Evolutionary conservation across 2,113 vertebrate genomes (phyloP).

Genomic region (Osmerus eperlanus): DNA sequence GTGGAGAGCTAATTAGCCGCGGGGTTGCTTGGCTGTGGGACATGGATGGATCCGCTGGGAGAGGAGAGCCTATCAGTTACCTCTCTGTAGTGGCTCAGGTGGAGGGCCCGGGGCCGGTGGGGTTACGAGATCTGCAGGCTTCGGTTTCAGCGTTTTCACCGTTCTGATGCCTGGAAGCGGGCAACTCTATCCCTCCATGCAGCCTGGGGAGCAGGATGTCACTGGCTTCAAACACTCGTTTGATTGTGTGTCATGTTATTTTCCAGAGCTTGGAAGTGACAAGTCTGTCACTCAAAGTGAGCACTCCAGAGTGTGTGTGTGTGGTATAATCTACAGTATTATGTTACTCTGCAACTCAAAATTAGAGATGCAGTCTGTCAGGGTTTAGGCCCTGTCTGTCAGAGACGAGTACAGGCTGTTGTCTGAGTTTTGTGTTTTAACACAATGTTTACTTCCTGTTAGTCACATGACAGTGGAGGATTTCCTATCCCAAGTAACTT

Average conservation of each 20-base stretch:
- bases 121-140: slow-evolving; percentile 72
- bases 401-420: too few relatives aligned
- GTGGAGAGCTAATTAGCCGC: slow-evolving; percentile 68
- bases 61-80: slow-evolving; percentile 69
- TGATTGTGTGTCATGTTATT: slow-evolving; percentile 55
- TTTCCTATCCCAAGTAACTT: too few relatives aligned
- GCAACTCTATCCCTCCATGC: slow-evolving; percentile 62
- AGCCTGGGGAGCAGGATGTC: slow-evolving; percentile 68
- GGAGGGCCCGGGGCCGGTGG: neutral
- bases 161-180: slow-evolving; percentile 63
- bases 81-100: slow-evolving; percentile 59
- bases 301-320: too few relatives aligned
- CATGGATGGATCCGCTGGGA: slow-evolving; percentile 35
- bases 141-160: slow-evolving; percentile 75
- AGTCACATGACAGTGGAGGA: too few relatives aligned
- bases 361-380: too few relatives aligned
- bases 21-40: slow-evolving; percentile 39
- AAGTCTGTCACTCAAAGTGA: slow-evolving; percentile 45
- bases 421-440: too few relatives aligned
- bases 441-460: too few relatives aligned
- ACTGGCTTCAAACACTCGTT: slow-evolving; percentile 53
- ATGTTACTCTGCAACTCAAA: too few relatives aligned
- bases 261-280: slow-evolving; percentile 42
- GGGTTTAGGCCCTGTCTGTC: too few relatives aligned
- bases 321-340: too few relatives aligned